Percentiles rank a stretch among this genome's conserved stretches.
These are phyloP conservation scores for Drosophila kanapiae DNA, from an alignment of 1,140 invertebrate genomes.

Conservation along the genomic window DNA sequence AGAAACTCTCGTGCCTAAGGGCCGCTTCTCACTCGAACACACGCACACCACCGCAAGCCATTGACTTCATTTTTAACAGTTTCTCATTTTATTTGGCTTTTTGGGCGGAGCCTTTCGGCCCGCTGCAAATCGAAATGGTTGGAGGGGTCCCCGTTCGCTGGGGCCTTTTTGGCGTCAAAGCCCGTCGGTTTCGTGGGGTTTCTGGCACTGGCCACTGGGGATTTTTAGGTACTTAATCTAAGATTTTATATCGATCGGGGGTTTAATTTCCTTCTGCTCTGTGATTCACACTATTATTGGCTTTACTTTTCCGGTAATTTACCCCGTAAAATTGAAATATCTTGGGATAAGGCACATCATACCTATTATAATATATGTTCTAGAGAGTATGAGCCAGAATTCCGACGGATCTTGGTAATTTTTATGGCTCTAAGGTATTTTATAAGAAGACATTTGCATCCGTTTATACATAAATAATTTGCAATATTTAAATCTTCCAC, in stretches of 20 bases:
- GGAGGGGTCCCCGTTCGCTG: constrained; percentile 18
- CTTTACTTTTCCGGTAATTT: background rate
- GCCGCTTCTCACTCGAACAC: constrained; percentile 47
- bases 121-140: constrained; percentile 50
- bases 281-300: constrained; percentile 4
- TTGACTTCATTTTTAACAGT: constrained; percentile 79
- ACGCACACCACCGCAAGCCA: constrained; percentile 18
- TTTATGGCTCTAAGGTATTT: too few species aligned
- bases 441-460: too few species aligned
- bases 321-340: background rate
- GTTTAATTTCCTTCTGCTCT: too few species aligned
- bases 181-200: constrained; percentile 17
- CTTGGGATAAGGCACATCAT: background rate
- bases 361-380: rapidly evolving
- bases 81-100: constrained; percentile 68
- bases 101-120: constrained; percentile 61
- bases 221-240: constrained; percentile 3
- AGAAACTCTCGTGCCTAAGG: constrained; percentile 48
- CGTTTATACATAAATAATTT: too few species aligned
- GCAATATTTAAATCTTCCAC: too few species aligned
- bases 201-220: background rate
- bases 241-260: background rate
- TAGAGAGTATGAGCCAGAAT: too few species aligned
- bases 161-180: constrained; percentile 8
- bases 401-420: background rate